Conservation (phyloP, 2,888 invertebrate species). For the Lepidochitona cinerea region DNA sequence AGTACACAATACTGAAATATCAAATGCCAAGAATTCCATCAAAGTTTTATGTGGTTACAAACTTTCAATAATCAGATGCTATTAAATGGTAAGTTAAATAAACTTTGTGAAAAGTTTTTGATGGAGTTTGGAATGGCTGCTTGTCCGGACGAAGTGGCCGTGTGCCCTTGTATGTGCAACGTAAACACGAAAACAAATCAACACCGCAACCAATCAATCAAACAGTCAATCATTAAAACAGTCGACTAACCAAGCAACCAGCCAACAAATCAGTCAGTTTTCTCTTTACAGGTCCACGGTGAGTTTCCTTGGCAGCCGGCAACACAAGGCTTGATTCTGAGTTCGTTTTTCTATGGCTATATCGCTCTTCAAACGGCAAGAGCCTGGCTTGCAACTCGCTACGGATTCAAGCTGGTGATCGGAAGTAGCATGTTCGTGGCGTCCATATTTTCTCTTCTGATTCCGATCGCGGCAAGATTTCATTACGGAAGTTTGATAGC, state of each 20-base stretch:
- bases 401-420: conserved; percentile 86
- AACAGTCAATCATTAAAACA: not conserved
- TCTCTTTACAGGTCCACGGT: conserved; percentile 20
- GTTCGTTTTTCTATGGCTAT: conserved; percentile 61
- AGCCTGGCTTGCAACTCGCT: conserved; percentile 78
- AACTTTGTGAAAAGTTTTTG: too few species aligned
- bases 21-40: too few species aligned
- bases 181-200: not conserved
- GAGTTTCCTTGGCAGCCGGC: conserved; percentile 43
- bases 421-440: conserved; percentile 86
- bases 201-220: not conserved
- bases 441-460: conserved; percentile 83
- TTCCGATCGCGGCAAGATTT: conserved; percentile 81
- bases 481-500: conserved; percentile 80
- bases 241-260: not conserved
- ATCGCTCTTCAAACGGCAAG: conserved; percentile 51
- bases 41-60: too few species aligned
- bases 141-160: too few species aligned
- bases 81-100: too few species aligned
- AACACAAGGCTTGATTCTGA: conserved; percentile 49
- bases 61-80: too few species aligned
- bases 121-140: too few species aligned
- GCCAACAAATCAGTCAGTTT: not conserved
- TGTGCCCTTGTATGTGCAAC: too few species aligned
- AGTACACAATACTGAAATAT: too few species aligned